A percentile compares a stretch with the other conserved stretches of the same genome.
Evolutionary conservation across 2,888 invertebrate species (phyloP).

Genomic region (Temnothorax rugatulus): DNA sequence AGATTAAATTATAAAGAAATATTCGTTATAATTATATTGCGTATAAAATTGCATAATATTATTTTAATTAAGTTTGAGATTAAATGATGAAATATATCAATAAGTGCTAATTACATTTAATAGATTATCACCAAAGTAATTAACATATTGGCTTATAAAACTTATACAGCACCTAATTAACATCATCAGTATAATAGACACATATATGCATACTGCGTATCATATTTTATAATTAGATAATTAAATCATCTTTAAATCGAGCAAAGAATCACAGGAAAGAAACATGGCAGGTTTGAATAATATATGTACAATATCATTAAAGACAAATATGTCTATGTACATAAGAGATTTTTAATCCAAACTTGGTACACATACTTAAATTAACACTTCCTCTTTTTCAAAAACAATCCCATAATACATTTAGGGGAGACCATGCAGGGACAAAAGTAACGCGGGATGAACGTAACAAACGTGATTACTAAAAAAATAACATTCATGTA

Average conservation of each 20-base stretch:
- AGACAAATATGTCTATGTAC: not conserved
- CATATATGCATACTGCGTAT: not conserved
- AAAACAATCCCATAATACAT: not conserved
- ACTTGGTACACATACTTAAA: not conserved
- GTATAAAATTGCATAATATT: not conserved
- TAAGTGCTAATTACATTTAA: constrained; percentile 1
- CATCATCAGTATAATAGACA: not conserved
- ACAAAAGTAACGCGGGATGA: too few relatives aligned
- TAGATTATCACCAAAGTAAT: constrained; percentile 16
- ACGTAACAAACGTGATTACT: too few relatives aligned
- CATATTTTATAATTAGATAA: not conserved
- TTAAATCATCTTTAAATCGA: constrained; percentile 10
- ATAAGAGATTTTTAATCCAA: not conserved
- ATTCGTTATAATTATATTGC: not conserved
- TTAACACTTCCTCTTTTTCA: not conserved
- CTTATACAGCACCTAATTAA: constrained; percentile 17
- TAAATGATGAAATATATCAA: constrained; percentile 6
- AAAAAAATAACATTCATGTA: too few relatives aligned
- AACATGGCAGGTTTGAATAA: not conserved
- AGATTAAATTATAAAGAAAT: not conserved
- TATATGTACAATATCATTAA: not conserved
- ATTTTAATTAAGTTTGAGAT: not conserved
- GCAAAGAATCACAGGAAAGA: not conserved
- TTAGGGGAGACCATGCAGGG: too few relatives aligned
- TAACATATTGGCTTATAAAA: not conserved